A percentile compares a stretch with the other conserved stretches of the same genome.
Evolutionary conservation across 2,113 vertebrate genomes (phyloP).

Genomic region (Channa maculata): DNA sequence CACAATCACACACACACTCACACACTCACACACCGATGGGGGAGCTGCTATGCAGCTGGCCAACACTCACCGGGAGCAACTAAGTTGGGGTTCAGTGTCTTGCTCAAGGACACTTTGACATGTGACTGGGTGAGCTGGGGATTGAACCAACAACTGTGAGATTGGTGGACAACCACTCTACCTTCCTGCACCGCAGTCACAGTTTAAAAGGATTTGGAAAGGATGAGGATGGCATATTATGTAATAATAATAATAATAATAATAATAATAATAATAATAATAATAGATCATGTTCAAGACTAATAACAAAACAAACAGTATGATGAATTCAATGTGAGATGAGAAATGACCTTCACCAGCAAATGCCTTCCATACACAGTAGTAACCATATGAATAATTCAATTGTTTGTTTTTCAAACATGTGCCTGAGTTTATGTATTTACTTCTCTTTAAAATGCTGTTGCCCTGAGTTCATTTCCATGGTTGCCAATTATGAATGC

Average conservation of each 20-base stretch:
- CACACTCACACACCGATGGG: too few relatives aligned
- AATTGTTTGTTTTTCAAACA: background rate
- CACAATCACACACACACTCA: too few relatives aligned
- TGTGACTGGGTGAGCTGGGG: too few relatives aligned
- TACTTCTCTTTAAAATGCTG: background rate
- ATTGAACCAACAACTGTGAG: too few relatives aligned
- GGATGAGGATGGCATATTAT: background rate
- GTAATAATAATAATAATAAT: background rate
- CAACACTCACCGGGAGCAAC: too few relatives aligned
- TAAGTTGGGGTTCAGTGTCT: too few relatives aligned
- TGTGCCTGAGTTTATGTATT: background rate
- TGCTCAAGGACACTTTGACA: too few relatives aligned
- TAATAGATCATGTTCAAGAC: background rate
- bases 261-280: background rate
- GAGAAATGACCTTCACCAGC: background rate
- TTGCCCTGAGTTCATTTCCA: background rate
- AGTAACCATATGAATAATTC: background rate
- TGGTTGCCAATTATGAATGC: conserved; percentile 5
- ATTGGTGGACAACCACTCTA: too few relatives aligned
- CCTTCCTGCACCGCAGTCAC: too few relatives aligned
- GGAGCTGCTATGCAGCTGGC: too few relatives aligned
- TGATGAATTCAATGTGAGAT: background rate
- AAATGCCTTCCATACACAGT: background rate
- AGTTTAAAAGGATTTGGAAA: background rate
- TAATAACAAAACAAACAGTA: background rate